A percentile compares a stretch with the other conserved stretches of the same genome.
Conservation (phyloP, 2,797 vertebrate genomes). For the Takifugu ocellatus region DNA sequence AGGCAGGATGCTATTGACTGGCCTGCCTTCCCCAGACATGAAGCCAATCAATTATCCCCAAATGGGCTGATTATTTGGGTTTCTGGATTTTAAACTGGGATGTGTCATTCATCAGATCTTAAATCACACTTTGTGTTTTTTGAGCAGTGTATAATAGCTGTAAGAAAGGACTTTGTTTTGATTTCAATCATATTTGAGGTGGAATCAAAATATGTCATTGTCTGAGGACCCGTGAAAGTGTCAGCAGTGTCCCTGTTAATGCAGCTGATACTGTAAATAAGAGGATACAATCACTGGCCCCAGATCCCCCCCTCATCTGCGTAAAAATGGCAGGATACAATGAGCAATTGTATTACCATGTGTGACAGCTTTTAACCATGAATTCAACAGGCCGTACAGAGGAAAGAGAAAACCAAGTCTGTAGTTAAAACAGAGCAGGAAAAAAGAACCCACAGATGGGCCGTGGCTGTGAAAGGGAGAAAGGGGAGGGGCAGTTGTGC, state of each 20-base stretch:
- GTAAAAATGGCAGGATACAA: slow-evolving; percentile 48
- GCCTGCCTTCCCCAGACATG: no score
- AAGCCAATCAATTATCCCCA: no score
- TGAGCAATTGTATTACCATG: slow-evolving; percentile 47
- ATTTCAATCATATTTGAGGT: slow-evolving; percentile 7
- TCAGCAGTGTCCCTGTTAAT: slow-evolving; percentile 19
- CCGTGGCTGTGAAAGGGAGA: slow-evolving; percentile 10
- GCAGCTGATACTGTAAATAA: slow-evolving; percentile 42
- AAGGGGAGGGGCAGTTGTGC: slow-evolving; percentile 9
- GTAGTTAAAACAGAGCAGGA: slow-evolving; percentile 12
- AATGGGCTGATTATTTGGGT: no score
- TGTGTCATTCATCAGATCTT: no score
- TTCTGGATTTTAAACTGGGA: no score
- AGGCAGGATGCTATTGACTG: no score
- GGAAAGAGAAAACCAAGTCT: slow-evolving; percentile 2
- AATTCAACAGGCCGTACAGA: slow-evolving; percentile 28
- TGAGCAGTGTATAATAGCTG: background rate
- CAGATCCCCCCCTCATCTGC: slow-evolving; percentile 48
- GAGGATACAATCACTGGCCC: slow-evolving; percentile 44
- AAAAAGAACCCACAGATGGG: slow-evolving; percentile 29
- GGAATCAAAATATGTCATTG: slow-evolving; percentile 14
- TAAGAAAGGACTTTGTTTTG: background rate
- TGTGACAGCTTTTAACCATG: slow-evolving; percentile 46
- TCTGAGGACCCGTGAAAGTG: slow-evolving; percentile 35
- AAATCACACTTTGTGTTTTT: no score